These are phyloP conservation scores for Danionella dracula DNA, from an alignment of 2,797 vertebrate genomes.

Conservation along the genomic window DNA sequence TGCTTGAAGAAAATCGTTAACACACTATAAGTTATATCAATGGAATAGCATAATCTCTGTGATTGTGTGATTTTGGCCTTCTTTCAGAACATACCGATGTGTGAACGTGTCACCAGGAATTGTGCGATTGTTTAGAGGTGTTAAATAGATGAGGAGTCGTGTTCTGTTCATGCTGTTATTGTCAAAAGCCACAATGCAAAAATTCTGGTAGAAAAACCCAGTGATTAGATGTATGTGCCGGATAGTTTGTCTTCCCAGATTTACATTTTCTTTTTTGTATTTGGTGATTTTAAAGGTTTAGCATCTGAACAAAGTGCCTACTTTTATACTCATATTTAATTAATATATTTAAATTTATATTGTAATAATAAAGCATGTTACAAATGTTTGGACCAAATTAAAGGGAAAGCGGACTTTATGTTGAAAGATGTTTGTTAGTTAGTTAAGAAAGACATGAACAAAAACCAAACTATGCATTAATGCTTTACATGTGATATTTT, in stretches of 20 bases:
- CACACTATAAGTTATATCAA: neutral
- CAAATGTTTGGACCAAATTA: slow-evolving; percentile 42
- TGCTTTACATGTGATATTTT: neutral
- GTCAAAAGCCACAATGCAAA: no score
- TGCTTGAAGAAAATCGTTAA: neutral
- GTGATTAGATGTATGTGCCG: slow-evolving; percentile 7
- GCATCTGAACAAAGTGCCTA: slow-evolving; percentile 60
- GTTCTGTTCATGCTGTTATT: neutral
- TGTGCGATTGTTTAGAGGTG: neutral
- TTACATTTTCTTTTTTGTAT: neutral
- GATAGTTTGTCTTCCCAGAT: neutral
- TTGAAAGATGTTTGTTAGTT: slow-evolving; percentile 22
- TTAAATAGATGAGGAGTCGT: neutral
- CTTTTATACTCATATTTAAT: slow-evolving; percentile 62
- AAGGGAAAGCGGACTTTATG: slow-evolving; percentile 34
- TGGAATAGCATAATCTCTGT: neutral
- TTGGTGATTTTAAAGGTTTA: neutral
- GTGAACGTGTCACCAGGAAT: neutral
- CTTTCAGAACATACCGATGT: neutral
- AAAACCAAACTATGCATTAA: neutral
- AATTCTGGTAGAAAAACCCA: slow-evolving; percentile 2
- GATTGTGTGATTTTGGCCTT: neutral
- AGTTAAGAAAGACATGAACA: neutral
- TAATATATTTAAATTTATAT: slow-evolving; percentile 41
- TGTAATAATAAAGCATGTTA: slow-evolving; percentile 30